These are phyloP conservation scores for Dryas iulia DNA, from an alignment of 1,140 invertebrate species.

Conservation along the genomic window DNA sequence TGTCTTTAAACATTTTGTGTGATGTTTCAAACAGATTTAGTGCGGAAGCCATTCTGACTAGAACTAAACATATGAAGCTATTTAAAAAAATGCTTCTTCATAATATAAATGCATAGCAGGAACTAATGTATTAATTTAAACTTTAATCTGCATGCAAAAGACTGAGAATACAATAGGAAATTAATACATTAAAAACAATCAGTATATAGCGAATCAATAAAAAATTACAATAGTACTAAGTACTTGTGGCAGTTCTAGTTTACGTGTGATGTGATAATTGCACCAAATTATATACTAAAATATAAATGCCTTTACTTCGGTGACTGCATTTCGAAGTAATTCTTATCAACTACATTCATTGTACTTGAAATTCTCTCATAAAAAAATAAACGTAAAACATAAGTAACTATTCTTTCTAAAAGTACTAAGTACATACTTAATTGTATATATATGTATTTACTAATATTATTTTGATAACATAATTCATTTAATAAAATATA, in stretches of 20 bases:
- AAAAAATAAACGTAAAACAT: not conserved
- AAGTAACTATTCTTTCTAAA: conserved; percentile 12
- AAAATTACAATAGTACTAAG: conserved; percentile 9
- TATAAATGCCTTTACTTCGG: not conserved
- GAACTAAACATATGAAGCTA: conserved; percentile 45
- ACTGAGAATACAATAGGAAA: not conserved
- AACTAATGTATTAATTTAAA: conserved; percentile 36
- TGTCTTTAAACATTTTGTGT: conserved; percentile 40
- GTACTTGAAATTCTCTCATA: conserved; percentile 15
- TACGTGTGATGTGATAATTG: conserved; percentile 19
- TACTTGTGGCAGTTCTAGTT: conserved; percentile 21
- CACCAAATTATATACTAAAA: not conserved
- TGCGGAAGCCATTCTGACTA: conserved; percentile 65
- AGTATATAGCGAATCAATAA: not conserved
- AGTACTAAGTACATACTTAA: conserved; percentile 16
- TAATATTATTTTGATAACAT: not conserved
- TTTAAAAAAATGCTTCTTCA: conserved; percentile 25
- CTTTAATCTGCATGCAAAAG: conserved; percentile 28
- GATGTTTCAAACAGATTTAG: conserved; percentile 45
- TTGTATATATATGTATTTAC: conserved; percentile 6
- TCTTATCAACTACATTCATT: conserved; percentile 15
- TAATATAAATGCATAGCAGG: conserved; percentile 53
- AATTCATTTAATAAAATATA: not conserved
- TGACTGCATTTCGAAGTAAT: not conserved
- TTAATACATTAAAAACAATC: not conserved